phyloP scores from a whole-genome alignment of 2,888 invertebrate species.

The Sisyra terminalis region DNA sequence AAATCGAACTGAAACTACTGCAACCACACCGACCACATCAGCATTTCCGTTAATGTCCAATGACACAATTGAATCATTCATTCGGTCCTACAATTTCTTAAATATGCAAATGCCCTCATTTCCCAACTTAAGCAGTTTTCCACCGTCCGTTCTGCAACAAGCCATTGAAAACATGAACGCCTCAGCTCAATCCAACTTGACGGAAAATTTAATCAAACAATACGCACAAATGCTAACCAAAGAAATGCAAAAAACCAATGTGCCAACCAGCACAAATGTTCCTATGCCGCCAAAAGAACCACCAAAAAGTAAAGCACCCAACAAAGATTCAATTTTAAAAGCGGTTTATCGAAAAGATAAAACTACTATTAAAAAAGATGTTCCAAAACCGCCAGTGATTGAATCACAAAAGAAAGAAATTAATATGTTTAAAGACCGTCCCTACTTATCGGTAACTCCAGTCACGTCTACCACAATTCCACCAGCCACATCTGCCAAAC shows the following conservation, averaged over 20 bases:
- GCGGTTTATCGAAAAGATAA: slow-evolving; percentile 8
- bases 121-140: no score
- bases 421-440: slow-evolving; percentile 25
- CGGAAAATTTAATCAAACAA: slow-evolving; percentile 19
- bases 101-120: no score
- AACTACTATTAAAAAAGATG: not conserved
- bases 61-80: no score
- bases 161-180: no score
- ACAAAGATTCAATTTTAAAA: slow-evolving; percentile 7
- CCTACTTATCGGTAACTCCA: slow-evolving; percentile 30
- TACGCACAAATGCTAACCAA: slow-evolving; percentile 5
- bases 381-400: not conserved
- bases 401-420: slow-evolving; percentile 5
- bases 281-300: not conserved
- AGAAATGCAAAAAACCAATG: not conserved
- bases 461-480: slow-evolving; percentile 12
- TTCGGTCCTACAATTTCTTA: no score
- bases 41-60: no score
- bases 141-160: no score
- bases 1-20: no score
- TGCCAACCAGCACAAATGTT: not conserved
- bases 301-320: slow-evolving; percentile 4
- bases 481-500: slow-evolving; percentile 8
- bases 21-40: no score
- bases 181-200: slow-evolving; percentile 11